These are phyloP conservation scores for Drosophila pseudotakahashii DNA, from an alignment of 2,888 invertebrate genomes.

Conservation along the genomic window DNA sequence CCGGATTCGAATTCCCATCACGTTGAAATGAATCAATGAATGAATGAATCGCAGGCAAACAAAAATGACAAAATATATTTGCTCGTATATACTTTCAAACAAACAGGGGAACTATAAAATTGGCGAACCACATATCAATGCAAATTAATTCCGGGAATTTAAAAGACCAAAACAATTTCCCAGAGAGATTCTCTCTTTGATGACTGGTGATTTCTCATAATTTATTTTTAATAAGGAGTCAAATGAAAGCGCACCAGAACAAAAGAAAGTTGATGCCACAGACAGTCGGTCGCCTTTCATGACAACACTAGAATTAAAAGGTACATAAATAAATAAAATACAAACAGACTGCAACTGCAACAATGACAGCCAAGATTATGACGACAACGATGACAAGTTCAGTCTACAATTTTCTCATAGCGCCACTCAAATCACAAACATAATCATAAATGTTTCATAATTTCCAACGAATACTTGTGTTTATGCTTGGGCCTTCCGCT, in stretches of 20 bases:
- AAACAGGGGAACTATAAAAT: not conserved
- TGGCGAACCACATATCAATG: conserved; percentile 38
- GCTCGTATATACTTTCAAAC: not conserved
- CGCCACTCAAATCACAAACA: conserved; percentile 39
- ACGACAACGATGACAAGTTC: conserved; percentile 19
- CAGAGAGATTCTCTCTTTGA: conserved; percentile 23
- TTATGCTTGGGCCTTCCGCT: conserved; percentile 52
- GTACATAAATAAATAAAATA: conserved; percentile 16
- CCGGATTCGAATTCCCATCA: conserved; percentile 51
- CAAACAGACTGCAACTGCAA: conserved; percentile 27
- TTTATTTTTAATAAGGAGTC: conserved; percentile 52
- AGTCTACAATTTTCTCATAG: conserved; percentile 34
- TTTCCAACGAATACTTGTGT: conserved; percentile 14
- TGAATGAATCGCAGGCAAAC: conserved; percentile 34
- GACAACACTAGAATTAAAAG: conserved; percentile 15
- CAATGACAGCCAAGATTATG: not conserved
- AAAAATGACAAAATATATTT: conserved; percentile 16
- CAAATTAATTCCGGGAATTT: conserved; percentile 42
- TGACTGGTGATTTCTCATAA: conserved; percentile 64
- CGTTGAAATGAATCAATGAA: conserved; percentile 49
- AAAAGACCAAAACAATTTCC: conserved; percentile 24
- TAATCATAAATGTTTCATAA: conserved; percentile 73
- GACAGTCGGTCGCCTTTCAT: conserved; percentile 42
- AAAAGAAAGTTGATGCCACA: conserved; percentile 26
- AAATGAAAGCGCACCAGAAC: conserved; percentile 18